Base-by-base conservation (phyloP, 2,113 vertebrate genomes). In the Pteropus alecto region DNA sequence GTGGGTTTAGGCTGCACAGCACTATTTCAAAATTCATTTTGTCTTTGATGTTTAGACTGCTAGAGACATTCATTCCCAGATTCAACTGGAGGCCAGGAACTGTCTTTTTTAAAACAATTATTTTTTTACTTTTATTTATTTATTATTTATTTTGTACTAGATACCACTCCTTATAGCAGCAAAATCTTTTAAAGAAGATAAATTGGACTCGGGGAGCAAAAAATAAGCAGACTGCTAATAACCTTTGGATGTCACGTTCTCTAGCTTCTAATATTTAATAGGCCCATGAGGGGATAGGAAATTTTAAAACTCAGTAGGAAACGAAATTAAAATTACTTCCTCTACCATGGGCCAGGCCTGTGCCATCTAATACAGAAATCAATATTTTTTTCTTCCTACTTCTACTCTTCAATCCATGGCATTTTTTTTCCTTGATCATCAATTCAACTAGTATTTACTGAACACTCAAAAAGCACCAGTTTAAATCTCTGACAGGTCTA, bases 1-100 rank as follows among this genome's bases (percentile, higher is more conserved):
- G 76, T 28, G 33, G 95, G 95, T 96, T 96, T 96, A 98, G 93
- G 35, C 93, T 87, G 92, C 86, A 82, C 83, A 98, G 95, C 93
- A 82, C 87, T 95, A 95, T 85, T 85, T 83, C 93, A 93, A 76
- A 87, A 92, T 88, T 79, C 65, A 82, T 96, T 85, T 82, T 68
- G 54, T 93, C 87, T 96, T 79, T 70, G 56, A 38, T 30, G 41
- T 92, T 97, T 78, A 85, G 19, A 73, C 21, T 58, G 60, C 78
- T 73, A 48, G 24, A 84, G 70, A 96, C 51, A 58, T 51, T 74
- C 68, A 76, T 87, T 94, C 83, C 58, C 60, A 22, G 74, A 87
- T 48, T 65, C 63, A 77, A 24, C 54, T 65, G 6, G 35, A 68
- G 16, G 41, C 33, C 7, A 90, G n/a, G 30, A 91, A 61, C 54